Evolutionary conservation across 2,888 invertebrate species (phyloP).

Genomic region (Idaea dimidiata): DNA sequence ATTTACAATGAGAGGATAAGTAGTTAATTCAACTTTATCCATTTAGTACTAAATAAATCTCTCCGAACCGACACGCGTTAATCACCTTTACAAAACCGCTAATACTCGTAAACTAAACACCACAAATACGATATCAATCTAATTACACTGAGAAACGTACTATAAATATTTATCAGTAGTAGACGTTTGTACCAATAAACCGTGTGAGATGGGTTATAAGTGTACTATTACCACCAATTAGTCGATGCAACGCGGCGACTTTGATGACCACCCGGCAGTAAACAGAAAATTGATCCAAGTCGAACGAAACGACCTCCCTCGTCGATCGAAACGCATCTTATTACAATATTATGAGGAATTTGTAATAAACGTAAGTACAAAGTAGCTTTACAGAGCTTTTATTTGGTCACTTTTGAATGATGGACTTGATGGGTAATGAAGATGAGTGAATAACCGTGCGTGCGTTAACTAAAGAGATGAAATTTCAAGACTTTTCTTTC

Average conservation of each 20-base stretch:
- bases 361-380: slow-evolving; percentile 15
- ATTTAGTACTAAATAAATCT: background rate
- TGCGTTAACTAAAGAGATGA: background rate
- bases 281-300: slow-evolving; percentile 71
- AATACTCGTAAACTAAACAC: slow-evolving; percentile 1
- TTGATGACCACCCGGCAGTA: slow-evolving; percentile 67
- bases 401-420: background rate
- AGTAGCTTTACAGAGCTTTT: slow-evolving; percentile 11
- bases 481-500: background rate
- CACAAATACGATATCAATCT: slow-evolving; percentile 22
- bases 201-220: slow-evolving; percentile 43
- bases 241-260: slow-evolving; percentile 58
- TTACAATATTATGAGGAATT: slow-evolving; percentile 39
- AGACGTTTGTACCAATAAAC: slow-evolving; percentile 39
- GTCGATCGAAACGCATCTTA: slow-evolving; percentile 40
- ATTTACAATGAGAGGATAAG: background rate
- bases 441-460: background rate
- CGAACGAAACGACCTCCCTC: slow-evolving; percentile 51
- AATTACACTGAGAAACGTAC: slow-evolving; percentile 18
- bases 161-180: slow-evolving; percentile 32
- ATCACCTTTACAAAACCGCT: background rate
- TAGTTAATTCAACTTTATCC: background rate
- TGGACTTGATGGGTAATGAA: background rate
- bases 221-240: slow-evolving; percentile 76
- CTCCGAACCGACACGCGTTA: background rate